phyloP scores from a whole-genome alignment of 2,113 vertebrate genomes.

The Parus major region DNA sequence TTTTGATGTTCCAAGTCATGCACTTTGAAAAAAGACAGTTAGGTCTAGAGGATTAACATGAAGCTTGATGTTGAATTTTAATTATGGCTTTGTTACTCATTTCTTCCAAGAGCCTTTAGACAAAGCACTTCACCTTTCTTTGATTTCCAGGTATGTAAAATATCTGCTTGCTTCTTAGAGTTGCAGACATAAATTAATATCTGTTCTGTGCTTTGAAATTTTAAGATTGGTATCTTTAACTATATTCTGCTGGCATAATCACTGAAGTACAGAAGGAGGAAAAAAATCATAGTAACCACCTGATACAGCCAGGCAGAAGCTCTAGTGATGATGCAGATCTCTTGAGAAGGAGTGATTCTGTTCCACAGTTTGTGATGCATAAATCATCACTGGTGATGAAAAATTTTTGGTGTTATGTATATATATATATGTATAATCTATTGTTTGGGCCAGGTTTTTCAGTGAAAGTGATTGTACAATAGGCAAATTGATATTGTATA shows the following conservation, averaged over 20 bases:
- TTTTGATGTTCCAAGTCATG: conserved; percentile 41
- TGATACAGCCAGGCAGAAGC: not conserved
- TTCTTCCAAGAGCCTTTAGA: conserved; percentile 38
- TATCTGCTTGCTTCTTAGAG: conserved; percentile 9
- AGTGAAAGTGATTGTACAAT: not conserved
- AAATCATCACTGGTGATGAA: not conserved
- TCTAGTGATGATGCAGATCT: not conserved
- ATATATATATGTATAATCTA: not conserved
- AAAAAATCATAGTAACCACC: not conserved
- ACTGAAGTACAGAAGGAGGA: not conserved
- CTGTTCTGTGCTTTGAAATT: conserved; percentile 31
- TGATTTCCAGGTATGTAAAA: conserved; percentile 41
- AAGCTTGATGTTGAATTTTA: conserved; percentile 61
- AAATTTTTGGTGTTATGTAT: not conserved
- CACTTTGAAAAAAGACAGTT: conserved; percentile 31
- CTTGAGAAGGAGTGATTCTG: not conserved
- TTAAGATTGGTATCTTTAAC: not conserved
- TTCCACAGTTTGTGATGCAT: not conserved
- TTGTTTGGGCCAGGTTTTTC: not conserved
- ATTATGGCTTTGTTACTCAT: conserved; percentile 42
- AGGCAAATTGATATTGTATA: not conserved
- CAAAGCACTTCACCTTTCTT: conserved; percentile 62
- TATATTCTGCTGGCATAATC: not conserved
- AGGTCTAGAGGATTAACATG: conserved; percentile 48
- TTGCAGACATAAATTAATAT: conserved; percentile 37